Evolutionary conservation across 2,888 invertebrate species (phyloP).

Genomic region (Cryptus armator): DNA sequence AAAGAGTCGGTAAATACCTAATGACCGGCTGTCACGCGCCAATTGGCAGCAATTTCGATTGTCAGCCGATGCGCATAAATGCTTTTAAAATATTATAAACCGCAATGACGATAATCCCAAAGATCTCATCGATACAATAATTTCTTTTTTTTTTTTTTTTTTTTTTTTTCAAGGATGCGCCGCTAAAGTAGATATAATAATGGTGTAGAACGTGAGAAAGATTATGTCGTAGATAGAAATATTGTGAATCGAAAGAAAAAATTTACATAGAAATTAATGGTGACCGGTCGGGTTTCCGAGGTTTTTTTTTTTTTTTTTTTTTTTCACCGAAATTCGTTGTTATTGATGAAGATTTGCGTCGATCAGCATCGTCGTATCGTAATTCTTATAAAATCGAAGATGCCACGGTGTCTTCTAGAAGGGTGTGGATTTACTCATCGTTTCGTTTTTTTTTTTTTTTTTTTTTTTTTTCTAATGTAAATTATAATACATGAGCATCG

Average conservation of each 20-base stretch:
- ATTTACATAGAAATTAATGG: slow-evolving; percentile 29
- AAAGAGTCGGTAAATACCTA: slow-evolving; percentile 41
- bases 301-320: background rate
- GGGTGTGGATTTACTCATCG: slow-evolving; percentile 46
- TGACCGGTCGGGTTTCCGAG: background rate
- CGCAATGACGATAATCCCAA: background rate
- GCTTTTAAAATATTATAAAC: slow-evolving; percentile 2
- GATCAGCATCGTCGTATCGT: too few species aligned
- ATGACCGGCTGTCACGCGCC: slow-evolving; percentile 25
- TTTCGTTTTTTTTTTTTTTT: slow-evolving; percentile 23
- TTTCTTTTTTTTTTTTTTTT: background rate
- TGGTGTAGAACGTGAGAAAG: background rate
- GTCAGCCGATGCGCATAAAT: slow-evolving; percentile 6
- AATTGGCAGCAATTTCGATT: slow-evolving; percentile 7
- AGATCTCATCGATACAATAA: background rate
- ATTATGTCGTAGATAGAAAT: background rate
- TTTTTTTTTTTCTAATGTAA: slow-evolving; percentile 46
- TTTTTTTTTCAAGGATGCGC: background rate
- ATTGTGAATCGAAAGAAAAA: slow-evolving; percentile 1
- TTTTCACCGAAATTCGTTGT: background rate
- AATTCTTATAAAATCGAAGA: background rate
- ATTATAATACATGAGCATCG: slow-evolving; percentile 61
- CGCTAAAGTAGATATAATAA: background rate
- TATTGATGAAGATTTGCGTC: background rate
- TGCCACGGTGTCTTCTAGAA: background rate